Conservation (phyloP, 1,140 invertebrate genomes). For the Brachionus asplanchnoidis region DNA sequence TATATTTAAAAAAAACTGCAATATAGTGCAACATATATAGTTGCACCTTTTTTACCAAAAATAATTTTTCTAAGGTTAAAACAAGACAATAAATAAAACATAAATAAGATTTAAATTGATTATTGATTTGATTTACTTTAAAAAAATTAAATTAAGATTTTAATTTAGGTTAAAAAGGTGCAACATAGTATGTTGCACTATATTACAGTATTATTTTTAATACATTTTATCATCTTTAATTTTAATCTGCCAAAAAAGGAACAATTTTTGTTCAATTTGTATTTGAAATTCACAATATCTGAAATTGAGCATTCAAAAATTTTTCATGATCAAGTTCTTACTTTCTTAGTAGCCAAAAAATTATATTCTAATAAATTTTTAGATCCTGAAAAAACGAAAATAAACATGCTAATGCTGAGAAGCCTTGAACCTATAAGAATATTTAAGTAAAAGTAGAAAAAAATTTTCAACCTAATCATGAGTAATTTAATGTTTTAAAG, state of each 20-base stretch:
- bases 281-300: not conserved
- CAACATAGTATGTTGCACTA: not conserved
- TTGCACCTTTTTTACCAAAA: no score
- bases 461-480: not conserved
- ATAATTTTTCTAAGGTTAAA: no score
- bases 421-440: constrained; percentile 5
- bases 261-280: not conserved
- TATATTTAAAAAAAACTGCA: no score
- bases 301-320: no score
- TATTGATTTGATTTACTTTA: no score
- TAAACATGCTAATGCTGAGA: constrained; percentile 28
- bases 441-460: not conserved
- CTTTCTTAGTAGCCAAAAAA: no score
- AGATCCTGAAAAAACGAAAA: not conserved
- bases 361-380: not conserved
- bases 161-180: not conserved
- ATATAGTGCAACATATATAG: no score
- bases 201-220: not conserved
- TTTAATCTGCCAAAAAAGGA: not conserved
- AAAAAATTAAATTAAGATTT: no score
- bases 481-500: not conserved
- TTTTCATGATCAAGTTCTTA: no score
- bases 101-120: no score
- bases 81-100: no score
- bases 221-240: not conserved